Percentiles rank a stretch among this genome's conserved stretches.
phyloP scores from a whole-genome alignment of 2,888 invertebrate genomes.

The Lasioglossum vierecki region DNA sequence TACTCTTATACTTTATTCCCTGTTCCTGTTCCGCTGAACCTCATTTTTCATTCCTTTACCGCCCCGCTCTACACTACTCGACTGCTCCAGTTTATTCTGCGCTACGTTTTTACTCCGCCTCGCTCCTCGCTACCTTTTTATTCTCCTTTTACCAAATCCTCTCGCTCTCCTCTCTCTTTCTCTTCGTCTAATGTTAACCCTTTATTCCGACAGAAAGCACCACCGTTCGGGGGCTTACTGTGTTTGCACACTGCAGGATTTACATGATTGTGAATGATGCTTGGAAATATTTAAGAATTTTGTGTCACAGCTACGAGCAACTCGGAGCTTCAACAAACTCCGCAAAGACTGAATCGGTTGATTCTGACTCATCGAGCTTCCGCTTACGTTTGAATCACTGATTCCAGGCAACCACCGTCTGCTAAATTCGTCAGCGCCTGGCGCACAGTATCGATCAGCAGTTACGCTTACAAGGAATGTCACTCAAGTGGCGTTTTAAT shows the following conservation, averaged over 20 bases:
- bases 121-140: slow-evolving; percentile 26
- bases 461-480: not conserved
- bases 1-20: slow-evolving; percentile 49
- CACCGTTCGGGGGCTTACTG: not conserved
- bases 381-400: not conserved
- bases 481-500: not conserved
- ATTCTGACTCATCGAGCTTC: not conserved
- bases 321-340: not conserved
- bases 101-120: slow-evolving; percentile 36
- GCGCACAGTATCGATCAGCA: not conserved
- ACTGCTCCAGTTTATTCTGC: slow-evolving; percentile 52
- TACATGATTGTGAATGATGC: not conserved
- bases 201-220: slow-evolving; percentile 20
- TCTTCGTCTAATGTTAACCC: not conserved
- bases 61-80: slow-evolving; percentile 36
- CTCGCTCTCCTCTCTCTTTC: not conserved
- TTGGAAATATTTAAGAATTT: not conserved
- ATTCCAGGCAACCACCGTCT: not conserved
- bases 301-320: not conserved
- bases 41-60: slow-evolving; percentile 55
- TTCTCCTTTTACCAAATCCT: slow-evolving; percentile 6
- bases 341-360: not conserved
- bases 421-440: not conserved
- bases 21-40: slow-evolving; percentile 52
- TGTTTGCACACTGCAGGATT: not conserved